Evolutionary conservation across 2,113 vertebrate genomes (phyloP).

Genomic region (Podarcis raffonei): DNA sequence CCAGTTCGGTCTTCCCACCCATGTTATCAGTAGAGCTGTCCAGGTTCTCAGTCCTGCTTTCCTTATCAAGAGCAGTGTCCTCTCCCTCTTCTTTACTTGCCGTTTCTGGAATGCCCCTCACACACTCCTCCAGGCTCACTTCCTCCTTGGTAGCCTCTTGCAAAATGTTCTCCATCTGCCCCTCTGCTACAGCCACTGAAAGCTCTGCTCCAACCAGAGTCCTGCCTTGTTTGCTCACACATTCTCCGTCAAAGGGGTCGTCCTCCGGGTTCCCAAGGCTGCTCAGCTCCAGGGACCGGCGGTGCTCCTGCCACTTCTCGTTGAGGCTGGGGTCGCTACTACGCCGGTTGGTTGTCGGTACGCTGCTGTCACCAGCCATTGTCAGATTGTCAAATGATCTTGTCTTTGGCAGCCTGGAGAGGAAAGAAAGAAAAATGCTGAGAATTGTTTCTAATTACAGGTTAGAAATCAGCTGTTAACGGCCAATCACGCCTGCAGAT

Average conservation of each 20-base stretch:
- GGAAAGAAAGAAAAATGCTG: neutral
- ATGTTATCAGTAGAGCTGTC: neutral
- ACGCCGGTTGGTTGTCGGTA: conserved; percentile 85
- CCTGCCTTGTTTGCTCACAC: conserved; percentile 60
- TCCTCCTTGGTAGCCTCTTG: conserved; percentile 93
- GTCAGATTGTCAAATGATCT: conserved; percentile 96
- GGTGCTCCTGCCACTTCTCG: conserved; percentile 97
- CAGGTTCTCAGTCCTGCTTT: conserved; percentile 31
- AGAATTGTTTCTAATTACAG: fast-evolving
- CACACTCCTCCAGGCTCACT: conserved; percentile 73
- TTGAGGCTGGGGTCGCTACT: conserved; percentile 96
- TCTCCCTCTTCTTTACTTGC: conserved; percentile 49
- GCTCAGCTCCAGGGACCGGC: conserved; percentile 91
- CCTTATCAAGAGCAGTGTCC: conserved; percentile 51
- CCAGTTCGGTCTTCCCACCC: conserved; percentile 33
- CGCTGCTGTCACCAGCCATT: conserved; percentile 86
- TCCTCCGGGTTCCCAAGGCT: conserved; percentile 80
- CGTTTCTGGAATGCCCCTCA: conserved; percentile 23
- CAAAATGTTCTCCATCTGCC: conserved; percentile 96
- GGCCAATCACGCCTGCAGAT: neutral
- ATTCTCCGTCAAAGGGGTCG: conserved; percentile 72
- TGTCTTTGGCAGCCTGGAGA: conserved; percentile 90
- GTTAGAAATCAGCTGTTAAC: neutral
- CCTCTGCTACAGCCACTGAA: conserved; percentile 87
- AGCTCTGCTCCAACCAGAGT: conserved; percentile 80